Base-by-base conservation (phyloP, 2,888 invertebrate genomes). In the Lasioglossum vierecki region DNA sequence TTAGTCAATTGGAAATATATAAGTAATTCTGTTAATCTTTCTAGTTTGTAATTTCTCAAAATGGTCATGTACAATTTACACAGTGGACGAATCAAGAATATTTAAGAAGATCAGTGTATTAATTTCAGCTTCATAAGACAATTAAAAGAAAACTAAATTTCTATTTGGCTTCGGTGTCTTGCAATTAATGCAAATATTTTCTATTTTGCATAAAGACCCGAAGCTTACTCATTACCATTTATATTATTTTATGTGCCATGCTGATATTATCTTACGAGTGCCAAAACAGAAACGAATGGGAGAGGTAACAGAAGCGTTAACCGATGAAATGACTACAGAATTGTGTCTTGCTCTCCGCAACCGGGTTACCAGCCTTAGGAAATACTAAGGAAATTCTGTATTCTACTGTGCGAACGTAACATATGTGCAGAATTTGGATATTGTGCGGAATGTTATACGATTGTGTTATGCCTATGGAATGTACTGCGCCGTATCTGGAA, bases 361-460 rank as follows among this genome's bases (percentile, higher is more conserved):
- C 35, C 66, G 66, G 15, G 35, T 66, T 66, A 35, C 15, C 60
- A 60, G 63, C 4, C 66, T 35, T 30, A 66, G 18, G 66, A 66
- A 66, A 66, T 66, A 3, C 18, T 66, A 35, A 66, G 18, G 66
- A 18, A 66, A 66, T 66, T 35, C 30, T 35, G 35, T 66, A 35
- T 66, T 66, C 15, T 66, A 18, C 18, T 18, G 30, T 35, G 35
- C 30, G 30, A 66, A 66, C 30, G 66, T 66, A 66, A 35, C 66
- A 66, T 35, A 66, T 66, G 30, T 35, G 18, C 66, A 66, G 66
- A 66, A 66, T 66, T 66, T 66, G 30, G 30, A 35, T 66, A 66
- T 66, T 35, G 66, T 30, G 30, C 30, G 66, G 30, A 15, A 66
- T 35, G 30, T 18, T 15, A 66, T 66, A 66, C 18, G 66, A 66